phyloP scores from a whole-genome alignment of 2,888 invertebrate genomes.

The Limenitis camilla region DNA sequence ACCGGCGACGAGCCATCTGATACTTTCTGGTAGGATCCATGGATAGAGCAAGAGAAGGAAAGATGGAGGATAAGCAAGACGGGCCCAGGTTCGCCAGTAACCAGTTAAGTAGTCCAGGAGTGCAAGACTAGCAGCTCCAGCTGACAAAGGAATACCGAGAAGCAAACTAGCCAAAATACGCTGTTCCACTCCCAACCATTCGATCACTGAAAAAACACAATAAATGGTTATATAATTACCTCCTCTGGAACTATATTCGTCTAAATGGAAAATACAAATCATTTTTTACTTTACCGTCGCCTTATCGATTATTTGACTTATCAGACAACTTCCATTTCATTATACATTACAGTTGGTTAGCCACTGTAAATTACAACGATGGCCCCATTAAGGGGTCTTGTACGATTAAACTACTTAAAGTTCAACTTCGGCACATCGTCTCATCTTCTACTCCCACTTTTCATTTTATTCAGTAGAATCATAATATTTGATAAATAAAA shows the following conservation, averaged over 20 bases:
- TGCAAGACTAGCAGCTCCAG: conserved; percentile 80
- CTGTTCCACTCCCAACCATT: conserved; percentile 83
- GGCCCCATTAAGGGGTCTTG: too few species aligned
- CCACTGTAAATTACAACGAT: too few species aligned
- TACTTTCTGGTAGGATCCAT: conserved; percentile 82
- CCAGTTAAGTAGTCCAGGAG: conserved; percentile 79
- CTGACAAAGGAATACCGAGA: conserved; percentile 80
- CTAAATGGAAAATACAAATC: too few species aligned
- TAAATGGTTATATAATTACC: not conserved
- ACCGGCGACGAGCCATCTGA: conserved; percentile 83
- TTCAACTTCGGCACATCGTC: too few species aligned
- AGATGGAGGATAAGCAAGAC: conserved; percentile 81
- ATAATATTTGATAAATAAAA: too few species aligned
- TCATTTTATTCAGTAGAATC: too few species aligned
- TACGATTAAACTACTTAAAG: too few species aligned
- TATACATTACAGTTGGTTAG: too few species aligned
- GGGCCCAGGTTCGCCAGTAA: conserved; percentile 81
- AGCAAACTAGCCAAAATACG: conserved; percentile 82
- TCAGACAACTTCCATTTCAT: too few species aligned
- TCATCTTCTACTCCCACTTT: too few species aligned
- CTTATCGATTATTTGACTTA: too few species aligned
- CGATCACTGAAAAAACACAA: conserved; percentile 75
- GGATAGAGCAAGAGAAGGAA: conserved; percentile 79
- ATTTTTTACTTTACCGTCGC: too few species aligned
- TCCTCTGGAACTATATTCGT: not conserved